Percentiles rank a stretch among this genome's conserved stretches.
Evolutionary conservation across 2,888 invertebrate genomes (phyloP).

Genomic region (Drosophila mimetica): DNA sequence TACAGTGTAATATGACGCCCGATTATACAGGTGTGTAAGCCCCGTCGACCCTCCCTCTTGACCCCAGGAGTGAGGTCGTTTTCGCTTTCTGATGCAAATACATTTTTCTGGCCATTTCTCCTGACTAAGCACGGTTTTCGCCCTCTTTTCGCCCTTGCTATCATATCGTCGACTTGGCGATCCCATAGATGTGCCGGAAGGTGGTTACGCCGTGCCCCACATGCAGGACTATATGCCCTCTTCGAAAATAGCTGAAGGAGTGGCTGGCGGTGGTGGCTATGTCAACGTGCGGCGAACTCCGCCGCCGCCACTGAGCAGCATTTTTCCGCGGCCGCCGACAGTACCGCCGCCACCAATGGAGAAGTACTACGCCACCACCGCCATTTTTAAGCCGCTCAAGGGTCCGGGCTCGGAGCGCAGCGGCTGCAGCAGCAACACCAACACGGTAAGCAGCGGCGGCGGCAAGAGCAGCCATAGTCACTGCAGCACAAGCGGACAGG

Average conservation of each 20-base stretch:
- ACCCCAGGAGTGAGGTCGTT: conserved; percentile 27
- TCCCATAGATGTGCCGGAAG: conserved; percentile 86
- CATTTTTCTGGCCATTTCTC: conserved; percentile 66
- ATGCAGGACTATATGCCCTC: conserved; percentile 86
- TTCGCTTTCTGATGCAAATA: conserved; percentile 70
- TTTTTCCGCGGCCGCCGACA: conserved; percentile 87
- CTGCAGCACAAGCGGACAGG: conserved; percentile 59
- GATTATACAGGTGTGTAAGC: conserved; percentile 86
- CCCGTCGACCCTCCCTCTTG: conserved; percentile 2
- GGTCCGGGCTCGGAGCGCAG: conserved; percentile 67
- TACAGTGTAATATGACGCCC: conserved; percentile 85
- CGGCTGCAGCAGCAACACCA: conserved; percentile 67
- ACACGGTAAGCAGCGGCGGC: conserved; percentile 74
- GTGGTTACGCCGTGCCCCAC: conserved; percentile 87
- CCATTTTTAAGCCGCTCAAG: conserved; percentile 86
- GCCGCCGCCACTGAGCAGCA: conserved; percentile 86
- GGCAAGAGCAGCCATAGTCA: conserved; percentile 73
- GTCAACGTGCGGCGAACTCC: conserved; percentile 84
- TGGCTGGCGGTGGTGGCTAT: conserved; percentile 79
- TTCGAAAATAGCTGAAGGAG: conserved; percentile 82
- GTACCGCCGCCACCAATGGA: conserved; percentile 89
- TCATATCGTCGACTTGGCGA: not conserved
- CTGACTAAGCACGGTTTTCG: conserved; percentile 69
- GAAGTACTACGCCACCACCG: conserved; percentile 90
- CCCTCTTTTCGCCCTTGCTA: conserved; percentile 23